Evolutionary conservation across 2,888 invertebrate genomes (phyloP), one percentile per base, ranked within the genome.

Genomic region (Drosophila tanythrix): DNA sequence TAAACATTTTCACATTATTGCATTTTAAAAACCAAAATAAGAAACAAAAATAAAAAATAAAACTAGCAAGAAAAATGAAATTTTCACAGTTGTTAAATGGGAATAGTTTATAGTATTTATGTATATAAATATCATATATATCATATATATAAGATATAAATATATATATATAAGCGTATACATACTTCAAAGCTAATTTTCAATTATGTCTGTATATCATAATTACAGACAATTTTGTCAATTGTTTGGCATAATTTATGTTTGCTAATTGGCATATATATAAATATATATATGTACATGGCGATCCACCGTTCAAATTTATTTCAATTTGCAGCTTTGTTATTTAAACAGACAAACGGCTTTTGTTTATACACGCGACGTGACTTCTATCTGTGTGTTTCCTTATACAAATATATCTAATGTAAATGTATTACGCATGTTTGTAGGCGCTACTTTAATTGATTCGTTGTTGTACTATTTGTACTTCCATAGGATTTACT

Each of bases 321-420:
- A 74, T 56, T 66, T 71, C 3, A 63, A 65, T 62, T 72, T 74
- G 25, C 36, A 60, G 51, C 52, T 40, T 70, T 53, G 36, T 70
- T 38, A 50, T 50, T 64, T 50, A 36, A 51, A 52, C 43, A 46
- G 55, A 21, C 40, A 25, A 70, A 71, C 35, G 53, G 25, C 15
- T 31, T 77, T 75, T 82, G 70, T 85, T 80, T 70, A 67, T 68
- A 57, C 40, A 75, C 40, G 55, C 57, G 40, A 38, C 52, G 50
- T 56, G 58, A 62, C 62, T 71, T 56, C 29, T 40, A 56, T 77
- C 52, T 58, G 66, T 43, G 5, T 5, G 43, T 5, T 11, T 52
- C 29, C 6, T 2, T n/a, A 18, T 52, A 36, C 50, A 38, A 43
- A 53, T 5, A 2, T 29, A 51, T n/a, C 2, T 11, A 10, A 11